Evolutionary conservation across 2,113 vertebrate species (phyloP), one percentile per base, ranked within the genome.

Genomic region (Eidolon helvum): DNA sequence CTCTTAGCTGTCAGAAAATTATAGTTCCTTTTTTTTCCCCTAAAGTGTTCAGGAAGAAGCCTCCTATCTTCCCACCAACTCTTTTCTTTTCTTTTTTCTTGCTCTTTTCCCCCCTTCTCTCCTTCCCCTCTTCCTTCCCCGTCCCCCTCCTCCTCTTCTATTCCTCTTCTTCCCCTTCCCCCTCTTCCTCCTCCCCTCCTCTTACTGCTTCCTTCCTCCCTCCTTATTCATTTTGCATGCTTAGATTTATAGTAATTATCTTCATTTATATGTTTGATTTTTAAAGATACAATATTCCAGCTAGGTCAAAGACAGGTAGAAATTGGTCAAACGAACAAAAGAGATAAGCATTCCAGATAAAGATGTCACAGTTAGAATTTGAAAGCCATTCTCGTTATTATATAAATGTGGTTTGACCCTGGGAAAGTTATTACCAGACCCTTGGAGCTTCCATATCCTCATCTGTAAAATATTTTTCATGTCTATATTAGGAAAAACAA

Each of bases 221-320:
- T 50, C 15, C 50, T 50, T 50, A 50, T 16, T 16, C 50, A 50
- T 40, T 68, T 30, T 35, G 6, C 11, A 75, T 40, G 26, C 92
- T 91, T 87, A 90, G 48, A 78, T 80, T 94, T 94, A 55, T 59
- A 83, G 16, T 59, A 55, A 95, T 88, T 55, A 55, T 24, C 45
- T 71, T 72, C 26, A 87, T 50, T 82, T 79, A 28, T 35, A 6
- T 43, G 12, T 80, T 80, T 61, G 18, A 24, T 59, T 87, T 95
- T 94, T 8, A 11, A 33, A 53, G 43, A 77, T 61, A n/a, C 3
- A 87, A n/a, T 16, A 78, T 87, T 96, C 74, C 33, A 38, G 33
- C 35, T 57, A 38, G 5, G 40, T 77, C 59, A 53, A 72, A 82
- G 40, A 61, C 16, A 78, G 35, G 5, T 40, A 48, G 43, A 22